Evolutionary conservation across 2,113 vertebrate species (phyloP), one percentile per base, ranked within the genome.

Genomic region (Plotosus lineatus): DNA sequence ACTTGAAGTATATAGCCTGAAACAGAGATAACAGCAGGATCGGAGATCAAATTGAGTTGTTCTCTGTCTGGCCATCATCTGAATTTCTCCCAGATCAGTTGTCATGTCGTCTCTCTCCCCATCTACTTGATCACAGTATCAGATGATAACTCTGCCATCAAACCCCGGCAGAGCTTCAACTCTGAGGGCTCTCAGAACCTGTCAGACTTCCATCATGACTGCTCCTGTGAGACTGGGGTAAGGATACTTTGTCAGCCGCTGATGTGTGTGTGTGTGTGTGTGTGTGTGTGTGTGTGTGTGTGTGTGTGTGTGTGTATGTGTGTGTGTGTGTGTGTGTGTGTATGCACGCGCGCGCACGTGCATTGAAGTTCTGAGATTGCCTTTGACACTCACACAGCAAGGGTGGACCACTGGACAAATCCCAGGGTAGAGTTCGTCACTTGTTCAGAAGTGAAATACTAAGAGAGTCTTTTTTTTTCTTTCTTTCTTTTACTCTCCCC

Each of bases 371-470:
- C 65, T 5, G 9, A 36, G 28, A 79, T 71, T 69, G 80, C 48
- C 46, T 31, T 68, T 48, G 71, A 79, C 83, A 78, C 83, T 65
- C 72, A 46, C 44, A 71, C 71, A 75, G 83, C 33, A 36, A 31
- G 38, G 66, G 48, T 56, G 58, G 31, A 73, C 69, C 79, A 77
- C 76, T 23, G 6, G 60, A 87, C 82, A 83, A 87, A 85, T 89
- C 85, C 85, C 84, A 86, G 77, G 28, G 28, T 77, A 42, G 53
- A 85, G 60, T 66, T 69, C 53, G 80, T 81, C 75, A 75, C 77
- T 83, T 71, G 80, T 75, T 81, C 72, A 4, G 55, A 79, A 77
- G 60, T 84, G 44, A 75, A 55, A 86, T 31, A 82, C 71, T 31
- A 50, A 63, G 33, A 65, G 46, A 15, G 33, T 73, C 50, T 44